Evolutionary conservation across 2,113 vertebrate species (phyloP), one percentile per base, ranked within the genome.

Genomic region (Solenodon paradoxus): DNA sequence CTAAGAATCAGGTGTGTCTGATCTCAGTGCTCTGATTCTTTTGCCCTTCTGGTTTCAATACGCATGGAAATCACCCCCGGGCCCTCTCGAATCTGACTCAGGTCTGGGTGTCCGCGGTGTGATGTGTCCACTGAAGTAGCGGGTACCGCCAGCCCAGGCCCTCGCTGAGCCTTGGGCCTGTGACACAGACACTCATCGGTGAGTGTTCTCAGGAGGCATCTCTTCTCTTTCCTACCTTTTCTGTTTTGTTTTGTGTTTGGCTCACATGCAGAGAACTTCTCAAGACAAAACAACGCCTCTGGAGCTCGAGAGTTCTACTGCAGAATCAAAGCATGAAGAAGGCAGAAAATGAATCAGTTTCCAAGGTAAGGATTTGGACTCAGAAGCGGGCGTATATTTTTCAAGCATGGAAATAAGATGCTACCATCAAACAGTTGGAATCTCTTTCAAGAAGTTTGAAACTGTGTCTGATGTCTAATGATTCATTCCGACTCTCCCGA

Each of bases 391-490:
- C 35, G 20, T 61, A 24, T 28, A 22, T 55, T 85, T 80, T 40
- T 77, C 32, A 64, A 53, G 28, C 57, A 95, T 64, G 49, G 9
- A 94, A 92, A 90, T 26, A 96, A 94, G 45, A 59, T 53, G 42
- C 13, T 74, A 61, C 68, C 68, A 22, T 79, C 86, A 45, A 90
- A 96, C 75, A 53, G 1, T 49, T 57, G 30, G 35, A 8, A 77
- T 94, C 64, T 83, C 26, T 88, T 93, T 95, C 79, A 79, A 79
- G 79, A 80, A 90, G 57, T 96, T 95, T 96, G 68, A 94, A 96
- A 97, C 97, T 94, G 49, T 92, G 93, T 94, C 91, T 96, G n/a
- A 87, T 89, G 95, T 55, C 69, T 96, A 93, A 93, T 93, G 87
- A 87, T 95, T 95, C 75, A 90, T 96, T 96, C 95, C 94, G 83